A percentile compares a stretch with the other conserved stretches of the same genome.
These are phyloP conservation scores for Drosophila mauritiana DNA, from an alignment of 1,140 invertebrate genomes.

Conservation along the genomic window DNA sequence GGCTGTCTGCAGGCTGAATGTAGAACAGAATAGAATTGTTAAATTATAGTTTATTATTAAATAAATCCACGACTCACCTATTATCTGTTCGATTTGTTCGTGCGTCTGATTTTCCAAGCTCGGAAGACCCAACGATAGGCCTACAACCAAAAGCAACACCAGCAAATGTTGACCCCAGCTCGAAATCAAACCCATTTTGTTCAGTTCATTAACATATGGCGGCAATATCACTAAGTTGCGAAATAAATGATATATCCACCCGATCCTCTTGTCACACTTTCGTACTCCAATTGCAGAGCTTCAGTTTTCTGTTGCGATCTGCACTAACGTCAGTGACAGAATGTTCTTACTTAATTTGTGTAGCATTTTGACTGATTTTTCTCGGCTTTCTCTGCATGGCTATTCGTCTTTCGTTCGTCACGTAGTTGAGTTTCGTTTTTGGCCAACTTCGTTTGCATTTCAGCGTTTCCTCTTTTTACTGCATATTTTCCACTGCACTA, in stretches of 20 bases:
- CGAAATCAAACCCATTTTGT: background rate
- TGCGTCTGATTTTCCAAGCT: slow-evolving; percentile 61
- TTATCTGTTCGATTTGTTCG: slow-evolving; percentile 32
- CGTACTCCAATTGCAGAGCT: slow-evolving; percentile 2
- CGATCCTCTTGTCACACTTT: background rate
- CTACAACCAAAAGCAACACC: slow-evolving; percentile 18
- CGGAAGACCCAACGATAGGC: slow-evolving; percentile 21
- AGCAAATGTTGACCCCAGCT: slow-evolving; percentile 34
- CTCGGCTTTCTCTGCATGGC: slow-evolving; percentile 54
- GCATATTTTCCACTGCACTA: slow-evolving; percentile 33
- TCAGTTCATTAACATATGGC: slow-evolving; percentile 27
- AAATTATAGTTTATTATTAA: background rate
- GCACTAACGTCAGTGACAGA: slow-evolving; percentile 32
- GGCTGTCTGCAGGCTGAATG: slow-evolving; percentile 66
- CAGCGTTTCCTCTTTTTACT: slow-evolving; percentile 19
- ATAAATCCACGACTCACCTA: slow-evolving; percentile 33
- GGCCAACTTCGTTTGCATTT: slow-evolving; percentile 44
- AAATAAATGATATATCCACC: background rate
- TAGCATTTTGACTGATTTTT: slow-evolving; percentile 52
- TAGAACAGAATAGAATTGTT: background rate
- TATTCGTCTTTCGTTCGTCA: slow-evolving; percentile 41
- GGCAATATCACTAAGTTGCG: background rate
- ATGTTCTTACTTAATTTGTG: slow-evolving; percentile 44
- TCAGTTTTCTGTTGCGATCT: slow-evolving; percentile 21
- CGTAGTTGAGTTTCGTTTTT: slow-evolving; percentile 60